Conservation (phyloP, 2,797 vertebrate genomes). For the Ptychadena robeensis region DNA sequence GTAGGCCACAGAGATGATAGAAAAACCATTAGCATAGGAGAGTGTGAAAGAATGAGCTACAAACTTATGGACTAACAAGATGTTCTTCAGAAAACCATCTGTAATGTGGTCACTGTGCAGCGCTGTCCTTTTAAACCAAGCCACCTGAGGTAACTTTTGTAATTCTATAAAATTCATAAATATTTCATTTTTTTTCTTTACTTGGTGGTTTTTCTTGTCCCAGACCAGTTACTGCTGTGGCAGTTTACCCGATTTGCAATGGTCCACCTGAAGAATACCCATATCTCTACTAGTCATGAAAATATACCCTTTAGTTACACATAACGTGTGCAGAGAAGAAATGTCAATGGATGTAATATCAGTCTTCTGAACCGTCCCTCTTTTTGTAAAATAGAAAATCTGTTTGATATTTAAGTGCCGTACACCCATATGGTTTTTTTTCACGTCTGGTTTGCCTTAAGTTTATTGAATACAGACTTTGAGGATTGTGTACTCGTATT, state of each 20-base stretch:
- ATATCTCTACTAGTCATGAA: background rate
- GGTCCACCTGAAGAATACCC: too few species aligned
- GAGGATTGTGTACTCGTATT: background rate
- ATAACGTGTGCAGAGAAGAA: too few species aligned
- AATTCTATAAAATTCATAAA: background rate
- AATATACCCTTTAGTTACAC: background rate
- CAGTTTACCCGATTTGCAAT: too few species aligned
- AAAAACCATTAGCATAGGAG: background rate
- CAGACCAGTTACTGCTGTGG: background rate
- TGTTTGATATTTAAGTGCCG: constrained; percentile 39
- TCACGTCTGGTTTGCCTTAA: constrained; percentile 40
- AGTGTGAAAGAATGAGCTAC: background rate
- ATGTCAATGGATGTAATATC: background rate
- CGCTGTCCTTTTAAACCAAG: too few species aligned
- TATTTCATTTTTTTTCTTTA: background rate
- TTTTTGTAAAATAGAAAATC: constrained; percentile 21
- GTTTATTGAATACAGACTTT: constrained; percentile 17
- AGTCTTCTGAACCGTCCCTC: background rate
- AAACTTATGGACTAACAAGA: background rate
- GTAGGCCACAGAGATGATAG: background rate
- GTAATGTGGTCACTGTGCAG: background rate
- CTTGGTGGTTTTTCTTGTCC: background rate
- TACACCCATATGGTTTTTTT: constrained; percentile 39
- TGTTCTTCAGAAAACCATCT: too few species aligned
- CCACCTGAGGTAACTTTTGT: too few species aligned